These are phyloP conservation scores for Lichenostomus cassidix DNA, from an alignment of 2,113 vertebrate genomes.

Conservation along the genomic window DNA sequence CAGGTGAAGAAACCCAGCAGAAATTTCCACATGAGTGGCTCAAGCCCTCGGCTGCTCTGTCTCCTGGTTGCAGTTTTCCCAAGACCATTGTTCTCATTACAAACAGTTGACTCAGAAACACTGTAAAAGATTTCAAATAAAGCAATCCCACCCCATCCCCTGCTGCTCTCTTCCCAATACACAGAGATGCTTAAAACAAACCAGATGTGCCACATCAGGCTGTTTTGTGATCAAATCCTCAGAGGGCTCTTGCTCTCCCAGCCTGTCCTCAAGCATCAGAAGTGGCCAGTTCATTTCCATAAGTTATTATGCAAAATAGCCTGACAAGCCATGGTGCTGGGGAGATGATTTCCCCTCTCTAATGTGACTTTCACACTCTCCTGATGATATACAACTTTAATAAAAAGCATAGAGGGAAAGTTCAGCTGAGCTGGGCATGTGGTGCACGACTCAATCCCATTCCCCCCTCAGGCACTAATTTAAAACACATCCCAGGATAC, in stretches of 20 bases:
- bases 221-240: neutral
- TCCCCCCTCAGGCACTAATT: neutral
- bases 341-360: neutral
- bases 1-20: neutral
- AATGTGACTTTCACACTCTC: constrained; percentile 46
- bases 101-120: constrained; percentile 38
- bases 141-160: constrained; percentile 11
- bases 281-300: constrained; percentile 51
- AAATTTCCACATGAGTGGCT: constrained; percentile 37
- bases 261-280: neutral
- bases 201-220: constrained; percentile 59
- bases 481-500: neutral
- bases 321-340: neutral
- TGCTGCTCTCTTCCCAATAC: constrained; percentile 45
- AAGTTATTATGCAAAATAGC: constrained; percentile 32
- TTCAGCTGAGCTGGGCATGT: constrained; percentile 36
- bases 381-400: constrained; percentile 77
- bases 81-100: constrained; percentile 55
- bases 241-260: constrained; percentile 11
- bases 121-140: constrained; percentile 51
- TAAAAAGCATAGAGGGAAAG: constrained; percentile 70
- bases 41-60: neutral
- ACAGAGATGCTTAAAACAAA: constrained; percentile 55
- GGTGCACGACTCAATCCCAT: neutral
- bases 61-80: constrained; percentile 53